These are phyloP conservation scores for Drosophila subquinaria DNA, from an alignment of 2,888 invertebrate species.

Conservation along the genomic window DNA sequence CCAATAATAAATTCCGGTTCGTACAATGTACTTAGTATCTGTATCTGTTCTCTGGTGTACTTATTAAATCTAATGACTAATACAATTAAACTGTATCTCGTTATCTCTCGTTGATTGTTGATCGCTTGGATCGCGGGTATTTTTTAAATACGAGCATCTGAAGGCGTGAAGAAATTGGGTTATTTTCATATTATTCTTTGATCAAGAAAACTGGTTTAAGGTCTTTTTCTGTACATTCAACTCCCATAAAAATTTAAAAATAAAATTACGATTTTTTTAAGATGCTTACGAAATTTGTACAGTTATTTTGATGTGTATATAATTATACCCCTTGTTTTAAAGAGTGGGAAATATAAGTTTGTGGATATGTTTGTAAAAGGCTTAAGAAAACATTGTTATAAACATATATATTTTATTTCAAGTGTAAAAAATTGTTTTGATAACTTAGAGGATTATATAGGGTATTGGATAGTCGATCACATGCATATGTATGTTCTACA, in stretches of 20 bases:
- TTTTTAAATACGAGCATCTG: background rate
- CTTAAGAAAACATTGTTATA: background rate
- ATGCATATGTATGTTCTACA: too few relatives aligned
- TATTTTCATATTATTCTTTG: background rate
- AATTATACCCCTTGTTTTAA: background rate
- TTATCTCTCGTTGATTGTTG: background rate
- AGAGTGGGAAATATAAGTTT: background rate
- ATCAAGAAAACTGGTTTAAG: conserved; percentile 19
- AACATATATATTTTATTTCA: background rate
- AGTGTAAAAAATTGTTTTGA: too few relatives aligned
- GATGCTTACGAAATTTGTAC: background rate
- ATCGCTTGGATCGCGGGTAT: background rate
- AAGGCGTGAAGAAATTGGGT: background rate
- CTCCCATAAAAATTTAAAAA: conserved; percentile 16
- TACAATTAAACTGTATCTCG: conserved; percentile 6
- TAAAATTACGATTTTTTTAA: background rate
- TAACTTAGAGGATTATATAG: too few relatives aligned
- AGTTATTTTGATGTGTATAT: conserved; percentile 2
- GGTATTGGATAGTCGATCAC: too few relatives aligned
- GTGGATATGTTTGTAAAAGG: background rate
- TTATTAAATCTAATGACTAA: conserved; percentile 4
- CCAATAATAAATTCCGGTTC: background rate
- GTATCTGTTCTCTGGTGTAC: background rate
- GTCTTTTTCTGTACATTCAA: conserved; percentile 21
- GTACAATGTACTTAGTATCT: background rate